A percentile compares a stretch with the other conserved stretches of the same genome.
Conservation (phyloP, 2,113 vertebrate species). For the Pardalotus punctatus region DNA sequence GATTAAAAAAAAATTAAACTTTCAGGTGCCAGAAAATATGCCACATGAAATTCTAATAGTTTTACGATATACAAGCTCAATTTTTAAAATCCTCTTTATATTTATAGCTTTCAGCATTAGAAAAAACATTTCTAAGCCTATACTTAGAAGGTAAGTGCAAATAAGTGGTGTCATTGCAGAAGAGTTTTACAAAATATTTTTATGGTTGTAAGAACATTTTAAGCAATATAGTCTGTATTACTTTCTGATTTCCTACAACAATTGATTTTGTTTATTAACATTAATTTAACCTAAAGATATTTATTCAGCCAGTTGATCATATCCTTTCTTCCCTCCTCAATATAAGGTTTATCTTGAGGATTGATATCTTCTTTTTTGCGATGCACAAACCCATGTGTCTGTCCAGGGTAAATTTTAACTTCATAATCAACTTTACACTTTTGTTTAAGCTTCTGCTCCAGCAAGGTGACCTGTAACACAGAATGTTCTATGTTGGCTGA, state of each 20-base stretch:
- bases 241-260: neutral
- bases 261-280: neutral
- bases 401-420: constrained; percentile 89
- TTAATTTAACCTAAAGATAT: constrained; percentile 72
- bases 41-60: neutral
- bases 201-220: neutral
- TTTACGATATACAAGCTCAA: neutral
- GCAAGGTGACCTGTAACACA: constrained; percentile 72
- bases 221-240: neutral
- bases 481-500: neutral
- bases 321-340: constrained; percentile 84
- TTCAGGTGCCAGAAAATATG: neutral
- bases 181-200: neutral
- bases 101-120: neutral
- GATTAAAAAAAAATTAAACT: neutral
- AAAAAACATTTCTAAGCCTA: neutral
- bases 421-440: constrained; percentile 81
- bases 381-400: constrained; percentile 92
- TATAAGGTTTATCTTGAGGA: constrained; percentile 77
- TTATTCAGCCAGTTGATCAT: constrained; percentile 88
- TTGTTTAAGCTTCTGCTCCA: constrained; percentile 82
- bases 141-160: neutral
- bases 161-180: neutral
- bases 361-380: constrained; percentile 87
- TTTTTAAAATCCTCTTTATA: neutral